Conservation (phyloP, 2,888 invertebrate species). For the Agrochola lota region DNA sequence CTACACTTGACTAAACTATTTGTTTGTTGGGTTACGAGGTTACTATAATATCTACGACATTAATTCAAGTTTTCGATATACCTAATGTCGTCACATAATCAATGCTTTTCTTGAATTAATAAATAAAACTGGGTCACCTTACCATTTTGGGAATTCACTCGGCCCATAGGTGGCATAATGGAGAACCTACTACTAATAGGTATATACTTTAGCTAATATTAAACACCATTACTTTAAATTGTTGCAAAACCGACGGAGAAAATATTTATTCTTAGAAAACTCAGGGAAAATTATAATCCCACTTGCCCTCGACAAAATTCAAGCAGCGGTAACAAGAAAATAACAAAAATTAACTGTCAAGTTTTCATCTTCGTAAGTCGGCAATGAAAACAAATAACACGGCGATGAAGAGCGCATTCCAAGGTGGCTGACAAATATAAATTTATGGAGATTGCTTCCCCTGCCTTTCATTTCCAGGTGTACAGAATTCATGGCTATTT, state of each 20-base stretch:
- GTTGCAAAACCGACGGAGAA: background rate
- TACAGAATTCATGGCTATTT: slow-evolving; percentile 30
- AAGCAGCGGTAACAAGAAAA: slow-evolving; percentile 35
- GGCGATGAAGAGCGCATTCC: slow-evolving; percentile 36
- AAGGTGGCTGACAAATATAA: slow-evolving; percentile 50
- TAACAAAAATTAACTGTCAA: slow-evolving; percentile 49
- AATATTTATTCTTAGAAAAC: background rate
- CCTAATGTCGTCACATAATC: background rate
- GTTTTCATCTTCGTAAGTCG: slow-evolving; percentile 28
- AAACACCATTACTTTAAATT: slow-evolving; percentile 4
- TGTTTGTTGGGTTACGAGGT: background rate
- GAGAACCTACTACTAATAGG: background rate
- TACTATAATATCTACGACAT: background rate
- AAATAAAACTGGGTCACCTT: background rate
- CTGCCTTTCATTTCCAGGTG: slow-evolving; percentile 56
- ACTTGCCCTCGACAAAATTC: slow-evolving; percentile 16
- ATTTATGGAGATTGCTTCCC: slow-evolving; percentile 56
- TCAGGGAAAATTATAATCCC: slow-evolving; percentile 15
- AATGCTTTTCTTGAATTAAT: background rate
- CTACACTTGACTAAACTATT: slow-evolving; percentile 42
- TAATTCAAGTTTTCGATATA: background rate
- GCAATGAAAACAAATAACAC: slow-evolving; percentile 47
- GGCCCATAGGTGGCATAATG: background rate
- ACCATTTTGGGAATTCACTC: background rate
- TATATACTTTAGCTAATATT: background rate